Evolutionary conservation across 2,113 vertebrate genomes (phyloP).

Genomic region (Amblyopsis rosae): DNA sequence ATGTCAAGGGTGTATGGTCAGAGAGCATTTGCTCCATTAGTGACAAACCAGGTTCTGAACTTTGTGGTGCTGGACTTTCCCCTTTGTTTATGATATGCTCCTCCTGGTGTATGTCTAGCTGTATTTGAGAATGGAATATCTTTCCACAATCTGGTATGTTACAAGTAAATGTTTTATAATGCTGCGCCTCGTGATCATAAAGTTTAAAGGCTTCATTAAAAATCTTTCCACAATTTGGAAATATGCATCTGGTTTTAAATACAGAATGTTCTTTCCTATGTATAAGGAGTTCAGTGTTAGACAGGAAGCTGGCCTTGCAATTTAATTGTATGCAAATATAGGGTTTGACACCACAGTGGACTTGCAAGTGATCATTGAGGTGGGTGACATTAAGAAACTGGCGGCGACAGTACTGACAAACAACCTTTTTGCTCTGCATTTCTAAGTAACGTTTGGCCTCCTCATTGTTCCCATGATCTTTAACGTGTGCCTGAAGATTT

Average conservation of each 20-base stretch:
- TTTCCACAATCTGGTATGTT: slow-evolving; percentile 85
- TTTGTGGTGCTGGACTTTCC: slow-evolving; percentile 13
- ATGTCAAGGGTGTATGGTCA: slow-evolving; percentile 1
- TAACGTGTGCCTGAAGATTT: slow-evolving; percentile 92
- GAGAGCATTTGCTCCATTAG: slow-evolving; percentile 41
- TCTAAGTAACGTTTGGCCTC: slow-evolving; percentile 94
- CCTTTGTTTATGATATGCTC: slow-evolving; percentile 72
- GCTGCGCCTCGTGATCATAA: slow-evolving; percentile 95
- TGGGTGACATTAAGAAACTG: slow-evolving; percentile 93
- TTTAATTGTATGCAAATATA: slow-evolving; percentile 97
- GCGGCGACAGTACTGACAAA: slow-evolving; percentile 96
- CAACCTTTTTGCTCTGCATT: slow-evolving; percentile 95
- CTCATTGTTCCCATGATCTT: slow-evolving; percentile 88
- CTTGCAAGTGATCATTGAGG: slow-evolving; percentile 94
- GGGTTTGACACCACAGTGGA: slow-evolving; percentile 93
- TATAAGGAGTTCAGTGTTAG: slow-evolving; percentile 87
- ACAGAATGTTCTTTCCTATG: slow-evolving; percentile 88
- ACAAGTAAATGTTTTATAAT: slow-evolving; percentile 97
- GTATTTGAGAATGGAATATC: slow-evolving; percentile 87
- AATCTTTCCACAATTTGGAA: slow-evolving; percentile 91
- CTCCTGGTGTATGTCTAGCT: slow-evolving; percentile 86
- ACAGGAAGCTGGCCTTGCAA: slow-evolving; percentile 94
- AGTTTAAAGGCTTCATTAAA: slow-evolving; percentile 92
- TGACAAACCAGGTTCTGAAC: slow-evolving; percentile 30
- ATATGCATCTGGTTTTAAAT: slow-evolving; percentile 95